These are phyloP conservation scores for Tiliacea citrago DNA, from an alignment of 2,888 invertebrate genomes.

Conservation along the genomic window DNA sequence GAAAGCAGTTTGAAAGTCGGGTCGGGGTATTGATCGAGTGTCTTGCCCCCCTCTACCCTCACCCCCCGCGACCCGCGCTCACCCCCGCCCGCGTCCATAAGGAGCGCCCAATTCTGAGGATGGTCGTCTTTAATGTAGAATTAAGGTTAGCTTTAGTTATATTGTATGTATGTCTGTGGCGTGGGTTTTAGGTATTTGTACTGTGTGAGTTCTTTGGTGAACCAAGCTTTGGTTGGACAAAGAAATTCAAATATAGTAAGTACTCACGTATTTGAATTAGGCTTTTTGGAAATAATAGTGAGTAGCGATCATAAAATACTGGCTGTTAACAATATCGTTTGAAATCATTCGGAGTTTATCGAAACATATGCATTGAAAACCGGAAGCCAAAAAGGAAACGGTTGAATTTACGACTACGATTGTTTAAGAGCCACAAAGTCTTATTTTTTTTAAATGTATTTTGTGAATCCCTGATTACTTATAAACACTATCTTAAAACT, in stretches of 20 bases:
- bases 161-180: slow-evolving; percentile 48
- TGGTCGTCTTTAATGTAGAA: slow-evolving; percentile 78
- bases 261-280: neutral
- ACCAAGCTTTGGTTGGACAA: slow-evolving; percentile 15
- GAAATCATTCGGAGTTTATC: neutral
- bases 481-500: too few species aligned
- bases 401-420: neutral
- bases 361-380: neutral
- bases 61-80: slow-evolving; percentile 70
- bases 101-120: slow-evolving; percentile 87
- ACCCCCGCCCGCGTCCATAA: slow-evolving; percentile 72
- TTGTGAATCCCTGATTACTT: neutral
- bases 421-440: neutral
- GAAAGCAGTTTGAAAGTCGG: slow-evolving; percentile 91
- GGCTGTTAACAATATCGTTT: neutral
- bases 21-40: slow-evolving; percentile 91
- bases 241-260: slow-evolving; percentile 6
- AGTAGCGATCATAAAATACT: slow-evolving; percentile 17
- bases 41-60: slow-evolving; percentile 81
- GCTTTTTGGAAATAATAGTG: neutral
- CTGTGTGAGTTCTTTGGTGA: slow-evolving; percentile 23
- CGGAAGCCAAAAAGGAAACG: neutral
- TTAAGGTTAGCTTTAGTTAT: slow-evolving; percentile 65
- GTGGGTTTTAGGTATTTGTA: slow-evolving; percentile 35
- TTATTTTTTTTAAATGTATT: neutral